phyloP scores from a whole-genome alignment of 2,797 vertebrate genomes.

The Arnoldichthys spilopterus region DNA sequence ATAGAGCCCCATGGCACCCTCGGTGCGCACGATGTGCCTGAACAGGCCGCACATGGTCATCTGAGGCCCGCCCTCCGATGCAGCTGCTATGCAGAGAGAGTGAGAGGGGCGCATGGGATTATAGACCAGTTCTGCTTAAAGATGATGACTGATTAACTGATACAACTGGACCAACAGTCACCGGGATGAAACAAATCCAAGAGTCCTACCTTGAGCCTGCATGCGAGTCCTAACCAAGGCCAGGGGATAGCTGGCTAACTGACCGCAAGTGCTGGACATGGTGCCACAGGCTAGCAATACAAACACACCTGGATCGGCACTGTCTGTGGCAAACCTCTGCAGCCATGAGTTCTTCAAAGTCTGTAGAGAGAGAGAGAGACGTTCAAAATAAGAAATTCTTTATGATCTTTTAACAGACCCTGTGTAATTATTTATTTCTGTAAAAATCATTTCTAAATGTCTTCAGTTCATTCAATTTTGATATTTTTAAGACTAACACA shows the following conservation, averaged over 20 bases:
- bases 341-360: conserved; percentile 95
- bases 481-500: not conserved
- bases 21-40: conserved; percentile 85
- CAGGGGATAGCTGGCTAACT: conserved; percentile 92
- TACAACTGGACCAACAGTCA: not conserved
- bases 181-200: not conserved
- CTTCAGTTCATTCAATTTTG: no score
- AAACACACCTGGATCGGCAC: conserved; percentile 91
- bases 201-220: conserved; percentile 91
- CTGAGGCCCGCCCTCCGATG: conserved; percentile 80
- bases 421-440: not conserved
- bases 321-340: conserved; percentile 89
- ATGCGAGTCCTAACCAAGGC: conserved; percentile 96
- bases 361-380: conserved; percentile 66
- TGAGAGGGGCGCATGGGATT: not conserved
- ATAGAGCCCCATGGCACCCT: conserved; percentile 86
- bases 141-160: not conserved
- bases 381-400: no score
- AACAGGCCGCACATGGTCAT: conserved; percentile 87
- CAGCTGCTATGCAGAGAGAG: conserved; percentile 66
- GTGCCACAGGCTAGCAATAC: conserved; percentile 95
- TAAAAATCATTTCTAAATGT: not conserved
- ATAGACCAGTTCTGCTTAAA: not conserved
- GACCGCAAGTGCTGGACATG: conserved; percentile 94
- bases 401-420: not conserved